Base-by-base conservation (phyloP, 2,888 invertebrate species). In the Emmelina monodactyla region DNA sequence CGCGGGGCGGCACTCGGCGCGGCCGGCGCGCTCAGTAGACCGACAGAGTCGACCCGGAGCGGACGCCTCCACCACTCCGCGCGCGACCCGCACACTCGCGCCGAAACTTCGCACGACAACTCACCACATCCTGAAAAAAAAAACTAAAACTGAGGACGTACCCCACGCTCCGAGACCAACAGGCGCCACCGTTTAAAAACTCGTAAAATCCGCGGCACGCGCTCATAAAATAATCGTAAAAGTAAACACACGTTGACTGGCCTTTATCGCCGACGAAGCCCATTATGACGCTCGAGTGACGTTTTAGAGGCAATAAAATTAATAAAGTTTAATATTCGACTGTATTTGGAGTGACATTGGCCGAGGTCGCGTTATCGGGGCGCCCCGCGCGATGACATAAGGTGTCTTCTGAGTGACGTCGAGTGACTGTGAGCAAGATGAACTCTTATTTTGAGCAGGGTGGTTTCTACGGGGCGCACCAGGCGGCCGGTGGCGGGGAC, bases 381-480 rank as follows among this genome's bases (percentile, higher is more conserved):
- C 63, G 62, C 64, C 68, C 61, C 63, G 64, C 71, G 73, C 71
- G 68, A 79, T 78, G 79, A 75, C 78, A 78, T 78, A 78, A 75
- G 75, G 69, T 73, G 60, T 68, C 51, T 55, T 62, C 57, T 25
- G n/a, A 19, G 10, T 28, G 12, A 29, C 29, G 19, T 63, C 58
- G 53, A 68, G 75, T 76, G 75, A 70, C 71, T 69, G 68, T 53
- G 55, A 60, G 61, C 71, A 86, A 72, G 73, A 94, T 94, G 94
- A 94, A 94, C 89, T 94, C 94, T 69, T 95, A 94, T 78, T 95
- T 94, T 76, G 94, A 94, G 84, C 94, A 94, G 84, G 90, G 91
- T 75, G 94, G 94, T 76, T 95, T 95, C 84, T 94, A 95, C 83
- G 93, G 94, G 62, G 85, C 89, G 59, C 92, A 93, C 75, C 89